Percentiles rank a stretch among this genome's conserved stretches.
Conservation (phyloP, 64 coral and sea anemone species). For the Actinia tenebrosa region DNA sequence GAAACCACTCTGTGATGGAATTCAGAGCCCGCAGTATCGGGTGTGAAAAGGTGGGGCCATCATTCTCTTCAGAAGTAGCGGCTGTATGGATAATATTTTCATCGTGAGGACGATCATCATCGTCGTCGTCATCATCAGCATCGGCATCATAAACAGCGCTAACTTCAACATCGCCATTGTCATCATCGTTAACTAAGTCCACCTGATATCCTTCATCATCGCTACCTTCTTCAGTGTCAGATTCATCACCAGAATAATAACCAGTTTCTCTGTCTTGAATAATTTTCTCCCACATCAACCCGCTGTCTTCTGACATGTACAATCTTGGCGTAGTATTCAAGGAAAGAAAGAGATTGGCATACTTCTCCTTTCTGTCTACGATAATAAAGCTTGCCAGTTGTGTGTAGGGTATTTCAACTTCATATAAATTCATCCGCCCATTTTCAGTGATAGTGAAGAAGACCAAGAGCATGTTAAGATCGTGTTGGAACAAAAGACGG, state of each 20-base stretch:
- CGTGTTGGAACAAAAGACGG: constrained; percentile 77
- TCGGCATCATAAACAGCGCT: background rate
- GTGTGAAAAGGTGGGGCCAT: background rate
- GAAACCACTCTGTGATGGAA: constrained; percentile 27
- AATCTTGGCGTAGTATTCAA: constrained; percentile 61
- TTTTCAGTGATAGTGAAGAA: constrained; percentile 49
- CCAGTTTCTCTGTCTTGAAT: constrained; percentile 11
- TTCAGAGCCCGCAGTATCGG: background rate
- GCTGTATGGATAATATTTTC: constrained; percentile 12
- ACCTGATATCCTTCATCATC: constrained; percentile 48
- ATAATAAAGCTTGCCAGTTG: constrained; percentile 56
- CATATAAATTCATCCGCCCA: constrained; percentile 42
- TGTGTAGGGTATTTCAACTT: constrained; percentile 75
- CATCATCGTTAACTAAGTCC: constrained; percentile 5
- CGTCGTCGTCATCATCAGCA: background rate
- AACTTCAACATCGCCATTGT: background rate
- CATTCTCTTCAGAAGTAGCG: background rate
- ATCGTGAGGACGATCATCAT: background rate
- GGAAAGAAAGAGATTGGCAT: constrained; percentile 18
- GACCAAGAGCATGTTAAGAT: constrained; percentile 64
- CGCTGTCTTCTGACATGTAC: constrained; percentile 16
- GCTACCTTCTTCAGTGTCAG: constrained; percentile 33
- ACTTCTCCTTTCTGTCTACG: constrained; percentile 20
- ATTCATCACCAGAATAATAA: background rate
- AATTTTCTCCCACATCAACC: background rate